Percentiles rank a stretch among this genome's conserved stretches.
phyloP scores from a whole-genome alignment of 2,888 invertebrate genomes.

The Cordylochernes scorpioides region DNA sequence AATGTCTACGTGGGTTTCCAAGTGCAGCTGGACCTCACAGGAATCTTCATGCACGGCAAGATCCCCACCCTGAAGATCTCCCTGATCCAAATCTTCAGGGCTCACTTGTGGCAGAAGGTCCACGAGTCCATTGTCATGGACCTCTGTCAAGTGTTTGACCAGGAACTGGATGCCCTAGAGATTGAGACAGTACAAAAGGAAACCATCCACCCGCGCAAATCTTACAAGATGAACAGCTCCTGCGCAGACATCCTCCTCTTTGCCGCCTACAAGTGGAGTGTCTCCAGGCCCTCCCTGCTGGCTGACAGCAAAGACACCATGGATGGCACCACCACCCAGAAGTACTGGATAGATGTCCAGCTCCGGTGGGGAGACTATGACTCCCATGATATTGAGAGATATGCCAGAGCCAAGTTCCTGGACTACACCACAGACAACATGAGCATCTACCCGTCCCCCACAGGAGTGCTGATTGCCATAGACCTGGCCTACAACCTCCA shows the following conservation, averaged over 20 bases:
- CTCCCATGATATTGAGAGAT: constrained; percentile 92
- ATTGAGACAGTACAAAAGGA: constrained; percentile 99
- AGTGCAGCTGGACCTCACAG: constrained; percentile 91
- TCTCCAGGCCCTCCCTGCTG: constrained; percentile 74
- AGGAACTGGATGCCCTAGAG: constrained; percentile 90
- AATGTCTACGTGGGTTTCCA: constrained; percentile 49
- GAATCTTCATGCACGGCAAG: constrained; percentile 99
- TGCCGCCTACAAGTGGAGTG: constrained; percentile 98
- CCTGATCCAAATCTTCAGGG: constrained; percentile 95
- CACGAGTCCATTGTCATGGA: constrained; percentile 99
- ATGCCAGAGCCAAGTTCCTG: constrained; percentile 86
- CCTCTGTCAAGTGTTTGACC: constrained; percentile 96
- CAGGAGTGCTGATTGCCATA: constrained; percentile 81
- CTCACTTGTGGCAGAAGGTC: constrained; percentile 99
- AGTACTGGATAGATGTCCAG: constrained; percentile 98
- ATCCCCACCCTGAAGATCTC: constrained; percentile 97
- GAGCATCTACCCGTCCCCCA: constrained; percentile 98
- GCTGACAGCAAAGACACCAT: constrained; percentile 73
- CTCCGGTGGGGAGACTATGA: constrained; percentile 98
- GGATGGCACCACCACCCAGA: constrained; percentile 97
- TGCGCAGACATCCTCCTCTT: constrained; percentile 95
- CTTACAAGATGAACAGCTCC: constrained; percentile 99
- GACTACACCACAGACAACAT: constrained; percentile 99
- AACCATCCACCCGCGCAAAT: constrained; percentile 96
- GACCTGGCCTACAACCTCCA: constrained; percentile 95